Evolutionary conservation across 2,888 invertebrate genomes (phyloP).

Genomic region (Andrena bucephala): DNA sequence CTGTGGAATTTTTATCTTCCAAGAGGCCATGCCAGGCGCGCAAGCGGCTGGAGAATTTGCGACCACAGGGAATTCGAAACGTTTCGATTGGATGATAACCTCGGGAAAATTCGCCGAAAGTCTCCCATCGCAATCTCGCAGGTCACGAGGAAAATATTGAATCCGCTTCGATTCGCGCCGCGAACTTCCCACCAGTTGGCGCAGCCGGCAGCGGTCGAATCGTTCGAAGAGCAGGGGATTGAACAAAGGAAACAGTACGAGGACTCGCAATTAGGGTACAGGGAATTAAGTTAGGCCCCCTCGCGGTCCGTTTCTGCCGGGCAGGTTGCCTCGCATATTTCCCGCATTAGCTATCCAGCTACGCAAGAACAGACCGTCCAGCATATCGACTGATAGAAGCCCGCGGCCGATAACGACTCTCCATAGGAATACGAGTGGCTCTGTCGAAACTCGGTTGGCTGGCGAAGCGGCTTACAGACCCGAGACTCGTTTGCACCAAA

Average conservation of each 20-base stretch:
- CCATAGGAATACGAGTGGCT: slow-evolving; percentile 29
- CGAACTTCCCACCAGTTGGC: no score
- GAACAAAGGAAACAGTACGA: background rate
- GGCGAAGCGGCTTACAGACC: slow-evolving; percentile 51
- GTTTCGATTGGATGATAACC: no score
- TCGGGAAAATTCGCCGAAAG: no score
- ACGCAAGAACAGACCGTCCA: slow-evolving; percentile 17
- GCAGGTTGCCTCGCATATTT: slow-evolving; percentile 33
- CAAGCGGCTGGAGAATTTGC: no score
- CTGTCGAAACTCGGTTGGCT: slow-evolving; percentile 38
- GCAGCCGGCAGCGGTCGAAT: no score
- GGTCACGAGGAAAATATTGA: no score
- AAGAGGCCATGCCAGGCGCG: no score
- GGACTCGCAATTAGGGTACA: slow-evolving; percentile 40
- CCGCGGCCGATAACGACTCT: slow-evolving; percentile 37
- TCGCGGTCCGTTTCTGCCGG: slow-evolving; percentile 23
- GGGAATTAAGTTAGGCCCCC: slow-evolving; percentile 1
- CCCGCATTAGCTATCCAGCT: slow-evolving; percentile 27
- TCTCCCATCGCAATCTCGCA: no score
- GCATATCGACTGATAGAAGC: slow-evolving; percentile 24
- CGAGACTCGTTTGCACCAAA: slow-evolving; percentile 21
- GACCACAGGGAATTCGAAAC: no score
- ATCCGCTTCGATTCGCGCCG: no score
- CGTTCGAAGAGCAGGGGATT: no score
- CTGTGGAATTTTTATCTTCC: no score